Base-by-base conservation (phyloP, 1,140 invertebrate genomes). In the Tetraneura akinire region DNA sequence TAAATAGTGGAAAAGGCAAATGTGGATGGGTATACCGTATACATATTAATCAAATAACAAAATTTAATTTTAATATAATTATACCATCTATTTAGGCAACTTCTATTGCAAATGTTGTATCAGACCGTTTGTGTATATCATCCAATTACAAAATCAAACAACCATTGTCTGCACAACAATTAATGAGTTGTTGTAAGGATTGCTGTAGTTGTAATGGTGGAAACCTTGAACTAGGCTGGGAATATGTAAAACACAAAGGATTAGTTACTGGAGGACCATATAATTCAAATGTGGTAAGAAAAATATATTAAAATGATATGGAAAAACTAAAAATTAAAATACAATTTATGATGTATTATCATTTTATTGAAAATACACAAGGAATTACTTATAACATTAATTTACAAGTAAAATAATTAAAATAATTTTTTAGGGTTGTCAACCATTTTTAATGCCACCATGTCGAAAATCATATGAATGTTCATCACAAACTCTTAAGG, bases 51-150 rank as follows among this genome's bases (percentile, higher is more conserved):
- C 8, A 37, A 37, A 37, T 37, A 37, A 8, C 32, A 37, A 8
- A 8, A 37, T 4, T 37, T 37, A 37, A 37, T 37, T 37, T 37
- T 4, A 37, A 37, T 37, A 37, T 37, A 37, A 37, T 37, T 37
- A 37, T 37, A 37, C 6, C 23, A n/a, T n/a, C n/a, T n/a, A n/a
- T 57, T 57, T 62, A 83, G 83, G 83, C 83, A 29, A 80, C 81
- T 29, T 53, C 80, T 42, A 74, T 80, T 8, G 80, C 81, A 14
- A 21, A 60, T 9, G 90, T 91, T 10, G 92, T 93, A 86, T 89
- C 90, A 64, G 92, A 93, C 85, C 84, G 91, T 62, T 86, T 88
- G 53, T 93, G 92, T 83, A 91, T 93, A 83, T 86, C 88, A 53
- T 89, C 88, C 9, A 85, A 88, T 32, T 89, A 87, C 32, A 86